Conservation (phyloP, 1,140 invertebrate genomes). For the Zaprionus camerounensis region DNA sequence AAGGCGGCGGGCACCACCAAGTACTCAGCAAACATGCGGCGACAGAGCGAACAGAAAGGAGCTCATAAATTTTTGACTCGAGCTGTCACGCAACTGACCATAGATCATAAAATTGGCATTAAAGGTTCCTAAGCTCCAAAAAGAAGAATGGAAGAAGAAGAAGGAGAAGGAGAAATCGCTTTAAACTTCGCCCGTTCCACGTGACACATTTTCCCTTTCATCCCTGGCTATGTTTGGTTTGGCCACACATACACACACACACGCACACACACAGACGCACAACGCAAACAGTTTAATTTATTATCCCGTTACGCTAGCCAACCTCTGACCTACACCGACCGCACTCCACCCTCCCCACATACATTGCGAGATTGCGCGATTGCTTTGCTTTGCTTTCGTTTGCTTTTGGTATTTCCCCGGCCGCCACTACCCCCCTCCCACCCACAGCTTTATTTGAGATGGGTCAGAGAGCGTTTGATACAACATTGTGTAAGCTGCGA, state of each 20-base stretch:
- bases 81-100: constrained; percentile 6
- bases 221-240: background rate
- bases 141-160: background rate
- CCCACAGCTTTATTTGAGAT: background rate
- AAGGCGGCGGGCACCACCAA: background rate
- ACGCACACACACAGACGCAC: constrained; percentile 8
- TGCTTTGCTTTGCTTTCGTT: constrained; percentile 4
- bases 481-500: background rate
- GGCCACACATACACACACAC: background rate
- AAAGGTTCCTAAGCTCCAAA: background rate
- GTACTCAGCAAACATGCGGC: background rate
- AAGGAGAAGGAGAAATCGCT: background rate
- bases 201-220: constrained; percentile 7
- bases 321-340: constrained; percentile 21
- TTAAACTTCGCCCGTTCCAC: background rate
- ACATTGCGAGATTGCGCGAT: background rate
- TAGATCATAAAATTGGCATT: constrained; percentile 4
- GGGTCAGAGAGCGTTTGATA: constrained; percentile 1
- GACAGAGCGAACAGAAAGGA: background rate
- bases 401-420: constrained; percentile 1
- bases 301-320: constrained; percentile 5
- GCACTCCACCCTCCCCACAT: background rate
- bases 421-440: background rate
- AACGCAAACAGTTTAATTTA: constrained; percentile 28
- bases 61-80: constrained; percentile 2